A percentile compares a stretch with the other conserved stretches of the same genome.
Evolutionary conservation across 2,797 vertebrate genomes (phyloP).

Genomic region (Microchirus variegatus): DNA sequence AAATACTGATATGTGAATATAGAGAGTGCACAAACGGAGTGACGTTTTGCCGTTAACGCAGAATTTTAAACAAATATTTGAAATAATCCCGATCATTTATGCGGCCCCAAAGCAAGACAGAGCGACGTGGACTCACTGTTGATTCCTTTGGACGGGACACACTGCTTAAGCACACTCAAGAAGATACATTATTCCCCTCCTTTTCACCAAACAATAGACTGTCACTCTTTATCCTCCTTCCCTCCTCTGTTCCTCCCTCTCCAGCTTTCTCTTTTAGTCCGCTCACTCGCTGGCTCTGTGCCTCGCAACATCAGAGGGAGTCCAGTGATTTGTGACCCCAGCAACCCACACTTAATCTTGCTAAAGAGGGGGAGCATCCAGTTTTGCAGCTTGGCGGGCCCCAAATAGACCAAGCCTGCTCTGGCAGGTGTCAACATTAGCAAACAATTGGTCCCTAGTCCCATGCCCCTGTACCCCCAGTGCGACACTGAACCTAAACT

Average conservation of each 20-base stretch:
- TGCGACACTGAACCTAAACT: slow-evolving; percentile 78
- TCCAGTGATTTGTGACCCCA: slow-evolving; percentile 88
- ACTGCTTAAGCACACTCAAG: slow-evolving; percentile 63
- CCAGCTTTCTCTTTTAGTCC: slow-evolving; percentile 70
- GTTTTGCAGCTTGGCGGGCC: slow-evolving; percentile 74
- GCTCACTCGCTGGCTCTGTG: slow-evolving; percentile 85
- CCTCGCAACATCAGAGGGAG: slow-evolving; percentile 85
- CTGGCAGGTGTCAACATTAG: slow-evolving; percentile 87
- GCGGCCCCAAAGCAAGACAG: slow-evolving; percentile 7
- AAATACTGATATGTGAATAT: slow-evolving; percentile 13
- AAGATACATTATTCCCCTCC: slow-evolving; percentile 77
- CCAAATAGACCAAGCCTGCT: slow-evolving; percentile 77
- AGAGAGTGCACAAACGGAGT: slow-evolving; percentile 30
- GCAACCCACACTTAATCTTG: slow-evolving; percentile 87
- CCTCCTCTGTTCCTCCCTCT: slow-evolving; percentile 74
- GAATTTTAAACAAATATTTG: slow-evolving; percentile 33
- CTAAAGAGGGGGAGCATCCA: slow-evolving; percentile 86
- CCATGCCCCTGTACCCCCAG: slow-evolving; percentile 71
- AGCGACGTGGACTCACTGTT: slow-evolving; percentile 38
- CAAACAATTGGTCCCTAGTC: slow-evolving; percentile 81
- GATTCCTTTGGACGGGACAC: slow-evolving; percentile 59
- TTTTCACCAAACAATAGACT: slow-evolving; percentile 78
- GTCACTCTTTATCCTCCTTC: slow-evolving; percentile 77
- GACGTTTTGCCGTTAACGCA: slow-evolving; percentile 21
- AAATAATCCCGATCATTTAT: slow-evolving; percentile 23